phyloP scores from a whole-genome alignment of 2,888 invertebrate species.

The Capitulum mitella region DNA sequence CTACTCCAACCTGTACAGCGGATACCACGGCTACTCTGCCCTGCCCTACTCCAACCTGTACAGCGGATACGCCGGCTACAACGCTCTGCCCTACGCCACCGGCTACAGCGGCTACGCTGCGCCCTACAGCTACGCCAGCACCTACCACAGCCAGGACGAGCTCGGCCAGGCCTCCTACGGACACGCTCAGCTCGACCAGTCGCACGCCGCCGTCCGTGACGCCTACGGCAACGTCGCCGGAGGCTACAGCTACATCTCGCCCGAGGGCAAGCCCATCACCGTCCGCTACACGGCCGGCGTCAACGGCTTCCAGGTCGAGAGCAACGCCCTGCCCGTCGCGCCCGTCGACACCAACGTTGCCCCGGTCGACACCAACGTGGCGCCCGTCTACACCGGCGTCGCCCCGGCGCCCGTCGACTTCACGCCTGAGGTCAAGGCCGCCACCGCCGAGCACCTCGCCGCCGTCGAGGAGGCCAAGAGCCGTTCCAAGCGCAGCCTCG shows the following conservation, averaged over 20 bases:
- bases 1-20: not conserved
- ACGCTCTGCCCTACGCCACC: not conserved
- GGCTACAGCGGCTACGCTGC: conserved; percentile 31
- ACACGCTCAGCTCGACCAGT: conserved; percentile 36
- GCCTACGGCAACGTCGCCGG: conserved; percentile 46
- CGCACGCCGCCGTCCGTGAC: conserved; percentile 39
- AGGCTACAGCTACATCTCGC: conserved; percentile 47
- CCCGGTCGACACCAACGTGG: conserved; percentile 33
- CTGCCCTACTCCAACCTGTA: not conserved
- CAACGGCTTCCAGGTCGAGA: conserved; percentile 45
- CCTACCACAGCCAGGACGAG: conserved; percentile 39
- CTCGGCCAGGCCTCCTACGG: conserved; percentile 28
- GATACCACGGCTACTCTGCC: not conserved
- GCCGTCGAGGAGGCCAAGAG: conserved; percentile 22
- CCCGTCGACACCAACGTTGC: conserved; percentile 54
- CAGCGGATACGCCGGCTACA: not conserved
- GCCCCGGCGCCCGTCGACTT: conserved; percentile 49
- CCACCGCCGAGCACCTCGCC: conserved; percentile 30
- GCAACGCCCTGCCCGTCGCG: conserved; percentile 48
- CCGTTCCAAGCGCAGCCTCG: not conserved
- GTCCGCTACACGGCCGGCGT: conserved; percentile 47
- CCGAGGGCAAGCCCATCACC: conserved; percentile 44
- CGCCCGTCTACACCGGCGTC: conserved; percentile 15
- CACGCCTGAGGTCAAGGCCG: conserved; percentile 31
- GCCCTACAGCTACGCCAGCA: conserved; percentile 36